Evolutionary conservation across 2,888 invertebrate genomes (phyloP).

Genomic region (Nomada lathburiana): DNA sequence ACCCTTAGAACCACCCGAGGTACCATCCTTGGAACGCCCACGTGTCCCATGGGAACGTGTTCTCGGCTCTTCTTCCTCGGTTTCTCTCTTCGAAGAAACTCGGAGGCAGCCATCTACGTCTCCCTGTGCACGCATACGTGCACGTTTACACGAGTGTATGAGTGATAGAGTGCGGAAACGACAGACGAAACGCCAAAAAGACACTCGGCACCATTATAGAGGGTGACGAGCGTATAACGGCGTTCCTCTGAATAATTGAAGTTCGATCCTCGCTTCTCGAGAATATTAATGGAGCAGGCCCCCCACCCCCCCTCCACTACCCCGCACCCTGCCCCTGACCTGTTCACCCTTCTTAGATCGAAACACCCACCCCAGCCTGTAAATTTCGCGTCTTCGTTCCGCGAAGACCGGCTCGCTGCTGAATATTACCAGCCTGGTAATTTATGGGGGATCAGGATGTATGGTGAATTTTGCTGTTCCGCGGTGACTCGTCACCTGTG

Average conservation of each 20-base stretch:
- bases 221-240: conserved; percentile 78
- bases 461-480: conserved; percentile 15
- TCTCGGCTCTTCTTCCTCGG: conserved; percentile 51
- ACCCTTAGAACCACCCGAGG: conserved; percentile 2
- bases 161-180: conserved; percentile 48
- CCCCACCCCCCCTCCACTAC: conserved; percentile 2
- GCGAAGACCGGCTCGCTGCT: conserved; percentile 1
- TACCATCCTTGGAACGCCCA: conserved; percentile 42
- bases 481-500: neutral
- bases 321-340: neutral
- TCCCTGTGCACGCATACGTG: neutral
- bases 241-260: conserved; percentile 78
- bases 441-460: conserved; percentile 34
- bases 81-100: conserved; percentile 57
- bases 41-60: conserved; percentile 55
- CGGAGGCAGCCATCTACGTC: conserved; percentile 26
- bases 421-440: conserved; percentile 36
- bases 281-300: conserved; percentile 69
- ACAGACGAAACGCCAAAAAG: conserved; percentile 72
- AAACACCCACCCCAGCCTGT: conserved; percentile 33
- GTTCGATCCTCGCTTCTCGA: conserved; percentile 73
- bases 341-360: conserved; percentile 50
- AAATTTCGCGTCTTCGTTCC: conserved; percentile 49
- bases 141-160: neutral
- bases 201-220: conserved; percentile 72